These are phyloP conservation scores for Aleadryas rufinucha DNA, from an alignment of 2,113 vertebrate genomes.

Conservation along the genomic window DNA sequence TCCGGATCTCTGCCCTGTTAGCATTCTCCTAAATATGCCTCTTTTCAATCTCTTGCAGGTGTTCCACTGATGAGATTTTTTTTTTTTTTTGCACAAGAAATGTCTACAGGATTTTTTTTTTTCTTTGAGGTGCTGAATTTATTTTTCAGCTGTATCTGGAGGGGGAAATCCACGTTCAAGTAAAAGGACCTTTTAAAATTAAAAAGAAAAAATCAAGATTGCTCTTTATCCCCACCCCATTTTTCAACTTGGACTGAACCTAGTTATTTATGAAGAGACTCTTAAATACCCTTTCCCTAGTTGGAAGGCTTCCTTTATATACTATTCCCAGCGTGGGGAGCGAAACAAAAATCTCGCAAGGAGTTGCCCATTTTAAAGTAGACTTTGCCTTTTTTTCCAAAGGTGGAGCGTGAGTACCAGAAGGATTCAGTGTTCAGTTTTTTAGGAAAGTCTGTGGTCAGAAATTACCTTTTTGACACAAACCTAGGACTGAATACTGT, in stretches of 20 bases:
- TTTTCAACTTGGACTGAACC: slow-evolving; percentile 84
- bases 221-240: slow-evolving; percentile 81
- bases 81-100: slow-evolving; percentile 70
- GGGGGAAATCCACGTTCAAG: slow-evolving; percentile 67
- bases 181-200: slow-evolving; percentile 66
- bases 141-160: slow-evolving; percentile 71
- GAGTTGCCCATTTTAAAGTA: slow-evolving; percentile 78
- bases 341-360: slow-evolving; percentile 76
- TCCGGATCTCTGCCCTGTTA: slow-evolving; percentile 94
- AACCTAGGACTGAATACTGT: slow-evolving; percentile 90
- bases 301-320: slow-evolving; percentile 90
- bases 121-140: slow-evolving; percentile 77
- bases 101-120: slow-evolving; percentile 72
- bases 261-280: slow-evolving; percentile 98
- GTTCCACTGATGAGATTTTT: slow-evolving; percentile 80
- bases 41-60: slow-evolving; percentile 97
- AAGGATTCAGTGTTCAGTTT: slow-evolving; percentile 86
- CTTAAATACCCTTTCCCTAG: slow-evolving; percentile 92
- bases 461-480: slow-evolving; percentile 84
- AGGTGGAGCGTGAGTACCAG: slow-evolving; percentile 92
- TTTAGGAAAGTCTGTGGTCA: slow-evolving; percentile 88
- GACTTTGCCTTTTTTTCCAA: slow-evolving; percentile 91
- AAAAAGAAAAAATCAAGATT: slow-evolving; percentile 67
- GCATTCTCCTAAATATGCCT: slow-evolving; percentile 90
- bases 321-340: slow-evolving; percentile 87